phyloP scores from a whole-genome alignment of 2,113 vertebrate species.

The Panthera tigris region DNA sequence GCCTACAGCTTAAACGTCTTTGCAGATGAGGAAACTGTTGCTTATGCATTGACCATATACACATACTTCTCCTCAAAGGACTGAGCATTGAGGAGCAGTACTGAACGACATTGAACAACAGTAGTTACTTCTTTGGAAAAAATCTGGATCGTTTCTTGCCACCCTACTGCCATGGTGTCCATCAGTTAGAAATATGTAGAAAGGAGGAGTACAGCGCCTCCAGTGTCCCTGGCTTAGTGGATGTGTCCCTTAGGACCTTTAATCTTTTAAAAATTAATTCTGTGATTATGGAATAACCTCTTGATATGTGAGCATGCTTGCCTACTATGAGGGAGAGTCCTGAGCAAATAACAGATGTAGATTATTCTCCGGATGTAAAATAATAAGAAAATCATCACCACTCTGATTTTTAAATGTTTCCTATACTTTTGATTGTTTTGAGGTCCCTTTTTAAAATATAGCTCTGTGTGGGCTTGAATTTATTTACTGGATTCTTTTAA shows the following conservation, averaged over 20 bases:
- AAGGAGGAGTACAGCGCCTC: background rate
- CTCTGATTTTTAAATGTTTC: slow-evolving; percentile 3
- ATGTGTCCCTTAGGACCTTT: background rate
- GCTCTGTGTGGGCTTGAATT: background rate
- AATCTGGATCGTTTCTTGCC: background rate
- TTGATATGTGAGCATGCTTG: background rate
- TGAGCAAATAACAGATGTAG: background rate
- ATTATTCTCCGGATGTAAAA: background rate
- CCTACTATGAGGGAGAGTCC: background rate
- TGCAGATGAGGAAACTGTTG: background rate
- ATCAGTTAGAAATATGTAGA: background rate
- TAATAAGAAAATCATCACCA: background rate
- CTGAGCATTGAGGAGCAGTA: background rate
- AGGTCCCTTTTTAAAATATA: background rate
- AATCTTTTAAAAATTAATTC: background rate
- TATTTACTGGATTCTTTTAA: background rate
- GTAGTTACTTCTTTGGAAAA: background rate
- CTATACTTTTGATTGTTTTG: background rate
- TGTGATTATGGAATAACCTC: background rate
- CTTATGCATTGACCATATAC: background rate
- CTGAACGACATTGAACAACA: fast-evolving
- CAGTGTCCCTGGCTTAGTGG: background rate
- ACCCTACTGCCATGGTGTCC: background rate
- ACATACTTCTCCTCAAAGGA: background rate
- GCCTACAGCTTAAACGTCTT: background rate